Conservation (phyloP, 2,888 invertebrate genomes). For the Fragum whitleyi region DNA sequence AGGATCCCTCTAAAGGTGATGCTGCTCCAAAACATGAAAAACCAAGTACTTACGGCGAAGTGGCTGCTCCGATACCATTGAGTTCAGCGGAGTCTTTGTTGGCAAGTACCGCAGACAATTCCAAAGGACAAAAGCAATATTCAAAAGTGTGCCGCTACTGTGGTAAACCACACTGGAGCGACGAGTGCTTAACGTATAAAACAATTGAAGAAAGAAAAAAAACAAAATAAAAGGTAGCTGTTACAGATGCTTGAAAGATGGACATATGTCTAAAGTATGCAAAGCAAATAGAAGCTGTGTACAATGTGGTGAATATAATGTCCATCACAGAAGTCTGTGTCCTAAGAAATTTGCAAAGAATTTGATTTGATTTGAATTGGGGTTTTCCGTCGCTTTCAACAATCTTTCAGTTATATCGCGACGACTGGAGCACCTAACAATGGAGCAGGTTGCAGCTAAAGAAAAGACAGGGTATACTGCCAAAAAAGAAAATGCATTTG, state of each 20-base stretch:
- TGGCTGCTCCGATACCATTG: conserved; percentile 4
- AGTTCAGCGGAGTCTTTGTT: conserved; percentile 6
- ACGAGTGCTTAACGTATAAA: too few species aligned
- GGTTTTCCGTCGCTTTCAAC: too few species aligned
- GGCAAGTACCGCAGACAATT: too few species aligned
- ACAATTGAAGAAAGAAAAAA: too few species aligned
- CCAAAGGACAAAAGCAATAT: neutral
- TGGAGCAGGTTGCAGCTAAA: neutral
- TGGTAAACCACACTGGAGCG: too few species aligned
- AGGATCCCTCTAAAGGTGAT: conserved; percentile 10
- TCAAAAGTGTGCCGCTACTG: neutral
- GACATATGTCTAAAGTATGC: neutral
- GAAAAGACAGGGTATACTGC: conserved; percentile 9
- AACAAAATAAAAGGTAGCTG: too few species aligned
- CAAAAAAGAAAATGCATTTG: too few species aligned
- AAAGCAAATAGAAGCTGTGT: conserved; percentile 16
- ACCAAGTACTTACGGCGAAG: neutral
- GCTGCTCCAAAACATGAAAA: neutral
- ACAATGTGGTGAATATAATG: too few species aligned
- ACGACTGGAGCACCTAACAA: neutral
- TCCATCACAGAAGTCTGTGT: conserved; percentile 38
- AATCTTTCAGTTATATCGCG: too few species aligned
- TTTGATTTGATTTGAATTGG: too few species aligned
- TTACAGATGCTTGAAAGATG: neutral
- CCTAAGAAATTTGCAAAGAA: conserved; percentile 17